Evolutionary conservation across 1,140 invertebrate species (phyloP).

Genomic region (Riptortus pedestris): DNA sequence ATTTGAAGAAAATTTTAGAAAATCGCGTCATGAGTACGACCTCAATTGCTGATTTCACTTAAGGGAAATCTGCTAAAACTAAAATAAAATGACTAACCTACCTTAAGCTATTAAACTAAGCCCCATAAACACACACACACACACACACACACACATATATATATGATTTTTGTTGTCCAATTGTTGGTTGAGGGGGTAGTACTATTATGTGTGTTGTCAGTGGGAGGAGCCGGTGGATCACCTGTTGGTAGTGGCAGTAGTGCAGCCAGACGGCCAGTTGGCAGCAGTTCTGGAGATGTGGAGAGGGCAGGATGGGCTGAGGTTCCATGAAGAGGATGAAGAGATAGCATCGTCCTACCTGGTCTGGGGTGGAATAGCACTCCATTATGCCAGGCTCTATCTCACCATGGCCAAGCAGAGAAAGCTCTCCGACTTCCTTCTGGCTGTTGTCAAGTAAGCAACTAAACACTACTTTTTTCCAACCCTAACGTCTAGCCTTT

Average conservation of each 20-base stretch:
- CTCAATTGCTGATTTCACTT: too few species aligned
- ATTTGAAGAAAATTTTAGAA: too few species aligned
- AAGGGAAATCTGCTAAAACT: too few species aligned
- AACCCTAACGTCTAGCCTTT: neutral
- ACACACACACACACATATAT: too few species aligned
- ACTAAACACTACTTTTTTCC: neutral
- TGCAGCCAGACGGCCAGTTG: constrained; percentile 46
- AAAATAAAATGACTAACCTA: too few species aligned
- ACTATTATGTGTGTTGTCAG: too few species aligned
- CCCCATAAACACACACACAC: too few species aligned
- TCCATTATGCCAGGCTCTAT: constrained; percentile 52
- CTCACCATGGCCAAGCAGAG: constrained; percentile 51
- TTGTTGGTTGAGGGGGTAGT: neutral
- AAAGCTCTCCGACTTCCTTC: constrained; percentile 57
- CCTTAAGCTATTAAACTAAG: too few species aligned
- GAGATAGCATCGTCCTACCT: constrained; percentile 51
- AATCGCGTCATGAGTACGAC: too few species aligned
- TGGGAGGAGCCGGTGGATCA: constrained; percentile 26
- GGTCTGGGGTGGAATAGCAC: constrained; percentile 51
- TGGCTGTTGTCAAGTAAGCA: constrained; percentile 58
- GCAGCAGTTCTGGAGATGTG: constrained; percentile 44
- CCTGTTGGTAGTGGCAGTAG: constrained; percentile 43
- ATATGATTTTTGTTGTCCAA: neutral
- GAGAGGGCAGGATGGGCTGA: constrained; percentile 34
- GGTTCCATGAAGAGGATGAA: constrained; percentile 55